Conservation (phyloP, 2,888 invertebrate genomes). For the Myathropa florea region DNA sequence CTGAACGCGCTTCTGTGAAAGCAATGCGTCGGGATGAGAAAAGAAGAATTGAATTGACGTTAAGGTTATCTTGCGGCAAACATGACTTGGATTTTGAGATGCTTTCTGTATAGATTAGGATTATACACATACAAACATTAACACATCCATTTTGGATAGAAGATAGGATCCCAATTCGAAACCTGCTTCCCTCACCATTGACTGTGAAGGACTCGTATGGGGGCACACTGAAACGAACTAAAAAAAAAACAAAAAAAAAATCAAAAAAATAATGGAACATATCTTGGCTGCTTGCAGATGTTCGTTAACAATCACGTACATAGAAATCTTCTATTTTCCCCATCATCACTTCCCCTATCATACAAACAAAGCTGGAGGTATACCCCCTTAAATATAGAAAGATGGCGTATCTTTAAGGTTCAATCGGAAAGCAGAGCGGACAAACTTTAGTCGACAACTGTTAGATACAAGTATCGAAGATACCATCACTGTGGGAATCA, state of each 20-base stretch:
- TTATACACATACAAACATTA: slow-evolving; percentile 22
- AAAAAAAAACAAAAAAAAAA: background rate
- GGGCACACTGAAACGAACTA: background rate
- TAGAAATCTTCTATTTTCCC: slow-evolving; percentile 32
- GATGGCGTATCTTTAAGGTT: slow-evolving; percentile 15
- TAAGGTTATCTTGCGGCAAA: slow-evolving; percentile 68
- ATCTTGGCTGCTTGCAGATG: slow-evolving; percentile 42
- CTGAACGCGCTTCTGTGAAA: background rate
- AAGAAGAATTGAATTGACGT: slow-evolving; percentile 66
- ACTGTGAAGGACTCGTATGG: background rate
- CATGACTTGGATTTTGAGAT: slow-evolving; percentile 68
- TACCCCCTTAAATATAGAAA: background rate
- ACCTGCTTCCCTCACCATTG: background rate
- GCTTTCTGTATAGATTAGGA: slow-evolving; percentile 61
- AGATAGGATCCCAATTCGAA: slow-evolving; percentile 28
- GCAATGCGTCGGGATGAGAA: slow-evolving; percentile 1
- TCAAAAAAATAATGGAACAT: background rate
- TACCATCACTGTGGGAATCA: slow-evolving; percentile 33
- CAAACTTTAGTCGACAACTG: slow-evolving; percentile 41
- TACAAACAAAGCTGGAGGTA: slow-evolving; percentile 1
- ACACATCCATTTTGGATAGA: slow-evolving; percentile 3
- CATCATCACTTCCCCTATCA: background rate
- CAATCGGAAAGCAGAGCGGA: slow-evolving; percentile 27
- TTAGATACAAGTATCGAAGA: slow-evolving; percentile 24
- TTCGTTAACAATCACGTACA: slow-evolving; percentile 51